These are phyloP conservation scores for Anthoscopus minutus DNA, from an alignment of 2,113 vertebrate genomes.

Conservation along the genomic window DNA sequence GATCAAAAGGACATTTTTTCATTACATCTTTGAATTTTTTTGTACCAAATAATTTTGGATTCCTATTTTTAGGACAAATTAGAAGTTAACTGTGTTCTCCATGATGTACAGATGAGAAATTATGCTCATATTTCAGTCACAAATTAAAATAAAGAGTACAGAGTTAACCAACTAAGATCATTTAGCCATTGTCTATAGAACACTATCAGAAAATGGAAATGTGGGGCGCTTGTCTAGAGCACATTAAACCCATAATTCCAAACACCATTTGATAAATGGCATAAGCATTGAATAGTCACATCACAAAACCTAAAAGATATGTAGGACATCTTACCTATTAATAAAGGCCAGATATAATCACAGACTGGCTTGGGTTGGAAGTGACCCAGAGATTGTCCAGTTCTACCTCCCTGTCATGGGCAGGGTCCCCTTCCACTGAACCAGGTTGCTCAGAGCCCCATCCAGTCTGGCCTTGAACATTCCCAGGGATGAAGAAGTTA, in stretches of 20 bases:
- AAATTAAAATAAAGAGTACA: neutral
- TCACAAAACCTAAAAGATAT: neutral
- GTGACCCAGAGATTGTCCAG: neutral
- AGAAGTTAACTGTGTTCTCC: neutral
- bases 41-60: neutral
- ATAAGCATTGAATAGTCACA: neutral
- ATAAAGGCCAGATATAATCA: neutral
- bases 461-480: neutral
- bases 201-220: neutral
- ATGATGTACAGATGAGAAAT: neutral
- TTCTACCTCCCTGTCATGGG: neutral
- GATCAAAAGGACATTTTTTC: neutral
- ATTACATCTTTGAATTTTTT: neutral
- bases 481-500: neutral
- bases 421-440: neutral
- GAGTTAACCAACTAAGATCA: neutral
- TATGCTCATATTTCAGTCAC: neutral
- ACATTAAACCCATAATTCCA: neutral
- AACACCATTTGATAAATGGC: neutral
- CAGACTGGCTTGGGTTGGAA: neutral
- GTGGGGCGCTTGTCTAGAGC: neutral
- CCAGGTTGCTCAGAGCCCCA: neutral
- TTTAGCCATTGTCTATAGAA: neutral
- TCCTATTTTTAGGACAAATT: neutral
- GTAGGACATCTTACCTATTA: neutral